Base-by-base conservation (phyloP, 2,888 invertebrate genomes). In the Alcis repandata region DNA sequence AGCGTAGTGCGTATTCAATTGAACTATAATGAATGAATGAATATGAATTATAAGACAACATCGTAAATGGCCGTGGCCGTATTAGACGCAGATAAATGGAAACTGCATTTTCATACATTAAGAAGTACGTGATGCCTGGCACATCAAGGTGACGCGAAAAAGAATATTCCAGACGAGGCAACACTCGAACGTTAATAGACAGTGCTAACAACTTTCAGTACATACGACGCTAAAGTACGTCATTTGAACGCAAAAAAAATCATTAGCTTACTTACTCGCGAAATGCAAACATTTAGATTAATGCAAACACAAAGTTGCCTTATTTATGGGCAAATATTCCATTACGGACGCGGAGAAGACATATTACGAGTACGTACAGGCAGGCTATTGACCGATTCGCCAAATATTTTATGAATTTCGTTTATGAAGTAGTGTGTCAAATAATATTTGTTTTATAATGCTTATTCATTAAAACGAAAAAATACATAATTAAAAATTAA, bases 251-350 rank as follows among this genome's bases (percentile, higher is more conserved):
- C n/a, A 41, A 51, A 43, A 59, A 51, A 15, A 19, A 17, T 51
- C 33, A 41, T 46, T 46, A 63, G 63, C 36, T 45, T 19, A 56
- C 33, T 22, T 61, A 33, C 53, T 46, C 53, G 46, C 22, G 32
- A 54, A 61, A 46, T 54, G 15, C 61, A 49, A 62, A 56, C 48
- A 56, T 48, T 15, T 41, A 9, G 36, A 15, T 46, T 45, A 53
- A 52, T 52, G 27, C 36, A 58, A 52, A 58, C 46, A 63, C 49
- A 63, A 69, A 64, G 64, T 63, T 62, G 43, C 54, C 36, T 66
- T 65, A 60, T 69, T 66, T 69, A 63, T 48, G 41, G 15, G 62
- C 59, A 69, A 70, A 72, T 62, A 70, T 67, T 63, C 63, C 72
- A 67, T 68, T 56, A 36, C 49, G 20, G 46, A 41, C 33, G 38